A percentile compares a stretch with the other conserved stretches of the same genome.
phyloP scores from a whole-genome alignment of 2,888 invertebrate species.

The Lapara coniferarum region DNA sequence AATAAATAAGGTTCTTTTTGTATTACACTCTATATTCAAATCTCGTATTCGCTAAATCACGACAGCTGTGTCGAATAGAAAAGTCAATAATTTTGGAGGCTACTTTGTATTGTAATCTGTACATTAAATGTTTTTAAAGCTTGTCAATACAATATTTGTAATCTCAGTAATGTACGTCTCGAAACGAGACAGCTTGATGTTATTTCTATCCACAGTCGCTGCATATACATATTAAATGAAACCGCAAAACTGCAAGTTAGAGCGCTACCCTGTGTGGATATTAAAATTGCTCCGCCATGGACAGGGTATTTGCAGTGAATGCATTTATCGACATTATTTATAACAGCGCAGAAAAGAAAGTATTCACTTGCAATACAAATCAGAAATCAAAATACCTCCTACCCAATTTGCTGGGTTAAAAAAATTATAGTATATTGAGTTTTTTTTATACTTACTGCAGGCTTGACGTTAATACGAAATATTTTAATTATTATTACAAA shows the following conservation, averaged over 20 bases:
- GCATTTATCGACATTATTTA: background rate
- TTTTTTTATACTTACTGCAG: too few relatives aligned
- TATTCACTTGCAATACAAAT: background rate
- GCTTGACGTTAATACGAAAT: too few relatives aligned
- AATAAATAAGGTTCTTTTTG: too few relatives aligned
- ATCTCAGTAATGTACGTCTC: conserved; percentile 4
- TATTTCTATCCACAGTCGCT: background rate
- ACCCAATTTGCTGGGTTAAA: too few relatives aligned
- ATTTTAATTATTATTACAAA: too few relatives aligned
- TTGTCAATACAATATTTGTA: background rate
- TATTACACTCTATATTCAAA: background rate
- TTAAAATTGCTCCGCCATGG: background rate
- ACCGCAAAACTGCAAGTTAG: conserved; percentile 18
- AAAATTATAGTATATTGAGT: too few relatives aligned
- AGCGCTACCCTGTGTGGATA: conserved; percentile 2
- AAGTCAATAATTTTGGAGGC: background rate
- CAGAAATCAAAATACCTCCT: background rate
- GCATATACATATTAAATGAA: conserved; percentile 19
- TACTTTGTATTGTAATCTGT: background rate
- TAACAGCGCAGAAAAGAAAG: conserved; percentile 4
- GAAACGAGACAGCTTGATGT: conserved; percentile 1
- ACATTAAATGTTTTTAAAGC: background rate
- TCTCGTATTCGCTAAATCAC: background rate
- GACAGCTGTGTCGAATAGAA: background rate
- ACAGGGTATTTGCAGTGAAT: conserved; percentile 2